These are phyloP conservation scores for Alligator sinensis DNA, from an alignment of 2,113 vertebrate species.

Conservation along the genomic window DNA sequence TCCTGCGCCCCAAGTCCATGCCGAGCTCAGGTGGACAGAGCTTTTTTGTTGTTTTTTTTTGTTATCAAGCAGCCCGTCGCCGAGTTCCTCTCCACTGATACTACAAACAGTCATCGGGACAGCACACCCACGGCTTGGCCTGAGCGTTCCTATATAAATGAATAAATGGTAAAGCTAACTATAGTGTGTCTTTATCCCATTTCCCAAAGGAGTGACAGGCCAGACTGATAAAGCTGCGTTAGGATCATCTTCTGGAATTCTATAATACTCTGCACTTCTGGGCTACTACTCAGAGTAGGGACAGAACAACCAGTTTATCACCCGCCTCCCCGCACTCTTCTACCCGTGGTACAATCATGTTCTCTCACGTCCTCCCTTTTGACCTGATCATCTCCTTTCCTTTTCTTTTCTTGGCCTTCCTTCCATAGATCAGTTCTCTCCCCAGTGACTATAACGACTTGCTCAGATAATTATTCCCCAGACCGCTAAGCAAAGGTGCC, in stretches of 20 bases:
- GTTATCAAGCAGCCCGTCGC: background rate
- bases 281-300: background rate
- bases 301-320: background rate
- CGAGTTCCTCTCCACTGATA: background rate
- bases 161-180: background rate
- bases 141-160: background rate
- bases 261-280: background rate
- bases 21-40: background rate
- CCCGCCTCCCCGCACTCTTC: accelerated
- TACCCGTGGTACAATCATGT: background rate
- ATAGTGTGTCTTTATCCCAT: background rate
- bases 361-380: background rate
- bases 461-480: too few relatives aligned
- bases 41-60: too few relatives aligned
- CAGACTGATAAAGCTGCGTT: background rate
- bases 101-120: background rate
- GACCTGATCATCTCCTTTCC: background rate
- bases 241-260: too few relatives aligned
- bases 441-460: background rate
- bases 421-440: background rate
- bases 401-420: background rate
- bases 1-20: too few relatives aligned
- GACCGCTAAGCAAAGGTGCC: too few relatives aligned
- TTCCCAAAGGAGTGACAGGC: background rate
- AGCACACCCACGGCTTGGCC: background rate